Base-by-base conservation (phyloP, 2,113 vertebrate genomes). In the Abramis brama region DNA sequence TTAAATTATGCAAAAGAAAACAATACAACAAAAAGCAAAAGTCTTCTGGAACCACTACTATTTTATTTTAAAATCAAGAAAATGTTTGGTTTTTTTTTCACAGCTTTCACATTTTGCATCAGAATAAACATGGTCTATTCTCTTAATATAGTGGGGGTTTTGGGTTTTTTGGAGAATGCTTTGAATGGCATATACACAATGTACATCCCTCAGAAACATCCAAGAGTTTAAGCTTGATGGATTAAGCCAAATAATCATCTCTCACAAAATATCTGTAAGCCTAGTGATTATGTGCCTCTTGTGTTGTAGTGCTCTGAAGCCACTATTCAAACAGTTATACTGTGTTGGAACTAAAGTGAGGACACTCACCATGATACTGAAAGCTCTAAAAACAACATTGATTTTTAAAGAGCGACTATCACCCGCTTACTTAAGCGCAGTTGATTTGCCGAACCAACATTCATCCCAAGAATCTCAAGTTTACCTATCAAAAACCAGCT, bases 211-310 rank as follows among this genome's bases (percentile, higher is more conserved):
- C 23, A 25, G 43, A 47, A 47, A 47, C 43, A 25, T 74, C 68
- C 71, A 74, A 25, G 23, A 15, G 10, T 73, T 12, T 73, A 11
- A 73, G 10, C 36, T 73, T 43, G 11, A 43, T 68, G 66, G 30
- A 73, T 73, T 21, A 23, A 23, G 70, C 21, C 70, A 73, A 43
- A 36, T 36, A 68, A 12, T 75, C 43, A 75, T 75, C 23, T 47
- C 43, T 50, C n/a, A 27, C 11, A 36, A 45, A 47, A 45, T 47
- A 47, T 74, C 12, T 0, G 3, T 74, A 75, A 75, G 39, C 71
- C 71, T 75, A 25, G 73, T 50, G 73, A 50, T 75, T 50, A 75
- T 75, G 39, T 4, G 70, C 21, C 27, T 70, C 33, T 71, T 71
- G 33, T 71, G 68, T 23, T 62, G n/a, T 25, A 62, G 59, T 71